These are phyloP conservation scores for Okamejei kenojei DNA, from an alignment of 2,797 vertebrate species.

Conservation along the genomic window DNA sequence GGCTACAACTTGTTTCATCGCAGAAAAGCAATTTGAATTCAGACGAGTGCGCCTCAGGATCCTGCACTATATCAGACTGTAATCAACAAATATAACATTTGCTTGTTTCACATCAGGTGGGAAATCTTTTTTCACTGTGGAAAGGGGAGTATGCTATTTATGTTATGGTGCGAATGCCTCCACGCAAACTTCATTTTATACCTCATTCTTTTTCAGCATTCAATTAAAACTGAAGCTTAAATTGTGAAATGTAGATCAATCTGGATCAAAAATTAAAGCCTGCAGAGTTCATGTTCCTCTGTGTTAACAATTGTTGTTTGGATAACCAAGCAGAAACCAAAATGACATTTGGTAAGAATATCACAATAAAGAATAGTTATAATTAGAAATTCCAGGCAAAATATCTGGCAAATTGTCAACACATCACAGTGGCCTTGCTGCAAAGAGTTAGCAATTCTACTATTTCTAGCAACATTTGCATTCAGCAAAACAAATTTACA, in stretches of 20 bases:
- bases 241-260: not conserved
- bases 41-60: not conserved
- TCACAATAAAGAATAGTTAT: not conserved
- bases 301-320: not conserved
- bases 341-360: not conserved
- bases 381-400: conserved; percentile 16
- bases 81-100: conserved; percentile 8
- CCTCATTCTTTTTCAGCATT: not conserved
- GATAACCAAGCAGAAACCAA: not conserved
- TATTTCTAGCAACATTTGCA: not conserved
- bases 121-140: not conserved
- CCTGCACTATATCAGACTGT: not conserved
- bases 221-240: conserved; percentile 4
- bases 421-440: not conserved
- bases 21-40: conserved; percentile 19
- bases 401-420: not conserved
- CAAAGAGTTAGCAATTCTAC: not conserved
- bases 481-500: not conserved
- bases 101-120: not conserved
- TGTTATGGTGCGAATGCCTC: not conserved
- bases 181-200: not conserved
- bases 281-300: not conserved
- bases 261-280: not conserved
- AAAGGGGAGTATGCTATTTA: not conserved
- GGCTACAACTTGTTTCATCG: not conserved